Base-by-base conservation (phyloP, 1,140 invertebrate genomes). In the Ectropis grisescens region DNA sequence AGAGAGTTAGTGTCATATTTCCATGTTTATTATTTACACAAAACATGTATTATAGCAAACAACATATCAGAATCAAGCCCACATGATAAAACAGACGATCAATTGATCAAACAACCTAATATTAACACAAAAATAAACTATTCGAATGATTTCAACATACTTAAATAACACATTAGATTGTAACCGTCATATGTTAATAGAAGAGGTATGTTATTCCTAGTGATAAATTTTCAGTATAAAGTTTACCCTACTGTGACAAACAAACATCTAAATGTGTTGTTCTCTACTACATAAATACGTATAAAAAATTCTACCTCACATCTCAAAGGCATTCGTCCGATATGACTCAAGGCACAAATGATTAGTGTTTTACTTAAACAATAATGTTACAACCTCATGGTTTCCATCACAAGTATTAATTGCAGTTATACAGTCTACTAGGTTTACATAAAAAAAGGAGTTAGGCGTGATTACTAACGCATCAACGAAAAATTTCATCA, bases 301-400 rank as follows among this genome's bases (percentile, higher is more conserved):
- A 64, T 58, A 64, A 59, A 66, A 65, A 47, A 27, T 49, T 38
- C 57, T 68, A 68, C 47, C 59, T 59, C 53, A 65, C 47, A 44
- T 47, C 38, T 45, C 29, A 46, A 70, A 76, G 71, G 66, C 71
- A 66, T 48, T 43, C 48, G 58, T 68, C 52, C 49, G 68, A 79
- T 79, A 75, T 79, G 74, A 71, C 69, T 65, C 43, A 79, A 79
- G 71, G 74, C 74, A 79, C 74, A 62, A 70, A 69, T 71, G 55
- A 60, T 61, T 65, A 6, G 24, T 26, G 24, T 26, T 26, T 6
- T 19, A 19, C 16, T 19, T 19, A 19, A 19, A 19, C 16, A 8
- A 19, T 19, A 19, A 19, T 19, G 16, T 19, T 19, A 19, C 16
- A 43, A 41, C 33, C 37, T 29, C 24, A 26, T 19, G 27, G 44